Percentiles rank a stretch among this genome's conserved stretches.
Conservation (phyloP, 2,888 invertebrate genomes). For the Sycophila texana region DNA sequence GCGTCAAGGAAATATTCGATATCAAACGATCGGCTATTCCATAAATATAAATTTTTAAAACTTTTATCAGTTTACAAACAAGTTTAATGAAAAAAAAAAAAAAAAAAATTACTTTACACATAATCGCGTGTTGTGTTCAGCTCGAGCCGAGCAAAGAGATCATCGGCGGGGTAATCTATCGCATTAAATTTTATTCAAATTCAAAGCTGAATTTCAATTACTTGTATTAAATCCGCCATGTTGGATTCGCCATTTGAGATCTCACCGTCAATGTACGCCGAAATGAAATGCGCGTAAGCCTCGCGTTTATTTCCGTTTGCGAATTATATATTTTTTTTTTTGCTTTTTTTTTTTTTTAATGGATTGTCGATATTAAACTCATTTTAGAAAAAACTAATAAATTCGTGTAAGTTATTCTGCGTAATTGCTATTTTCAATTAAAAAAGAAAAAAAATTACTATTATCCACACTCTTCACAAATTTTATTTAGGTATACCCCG, state of each 20-base stretch:
- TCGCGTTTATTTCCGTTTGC: too few species aligned
- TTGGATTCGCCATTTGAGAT: slow-evolving; percentile 44
- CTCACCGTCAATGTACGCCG: neutral
- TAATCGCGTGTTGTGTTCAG: neutral
- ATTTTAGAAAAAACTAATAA: too few species aligned
- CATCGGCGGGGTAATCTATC: neutral
- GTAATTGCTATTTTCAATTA: too few species aligned
- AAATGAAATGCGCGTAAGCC: too few species aligned
- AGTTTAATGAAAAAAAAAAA: neutral
- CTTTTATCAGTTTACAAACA: slow-evolving; percentile 40
- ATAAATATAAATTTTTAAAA: neutral
- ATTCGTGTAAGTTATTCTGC: too few species aligned
- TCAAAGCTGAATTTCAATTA: neutral
- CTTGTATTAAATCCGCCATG: slow-evolving; percentile 32
- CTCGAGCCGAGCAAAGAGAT: neutral
- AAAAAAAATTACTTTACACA: neutral
- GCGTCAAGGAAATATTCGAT: slow-evolving; percentile 16
- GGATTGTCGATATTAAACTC: neutral
- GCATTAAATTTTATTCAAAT: slow-evolving; percentile 5
- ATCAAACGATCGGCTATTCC: slow-evolving; percentile 9
- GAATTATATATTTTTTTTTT: too few species aligned
- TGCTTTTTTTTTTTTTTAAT: neutral
- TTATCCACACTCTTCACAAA: too few species aligned
- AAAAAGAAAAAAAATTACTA: too few species aligned
- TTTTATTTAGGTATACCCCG: too few species aligned